phyloP scores from a whole-genome alignment of 2,797 vertebrate species.

The Pteropus rufus region DNA sequence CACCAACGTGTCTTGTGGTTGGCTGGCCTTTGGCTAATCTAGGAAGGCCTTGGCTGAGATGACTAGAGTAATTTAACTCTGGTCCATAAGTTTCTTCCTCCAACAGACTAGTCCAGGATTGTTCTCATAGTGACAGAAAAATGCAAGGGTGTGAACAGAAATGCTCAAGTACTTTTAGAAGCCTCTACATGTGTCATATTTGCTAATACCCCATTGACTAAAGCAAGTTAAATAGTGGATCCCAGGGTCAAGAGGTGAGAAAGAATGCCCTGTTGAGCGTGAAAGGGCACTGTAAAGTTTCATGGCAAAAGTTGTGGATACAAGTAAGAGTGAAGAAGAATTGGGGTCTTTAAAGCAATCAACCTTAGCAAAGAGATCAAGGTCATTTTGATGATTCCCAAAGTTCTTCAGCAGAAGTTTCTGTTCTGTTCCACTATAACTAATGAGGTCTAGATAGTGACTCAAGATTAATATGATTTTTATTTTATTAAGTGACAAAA shows the following conservation, averaged over 20 bases:
- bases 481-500: constrained; percentile 35
- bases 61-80: constrained; percentile 3
- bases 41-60: background rate
- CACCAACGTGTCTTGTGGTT: background rate
- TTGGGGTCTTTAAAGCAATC: background rate
- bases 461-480: constrained; percentile 13
- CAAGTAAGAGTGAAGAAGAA: constrained; percentile 4
- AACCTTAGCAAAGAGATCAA: background rate
- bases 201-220: background rate
- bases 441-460: background rate
- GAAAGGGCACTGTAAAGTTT: background rate
- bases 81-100: background rate
- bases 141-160: background rate
- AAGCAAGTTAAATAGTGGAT: constrained; percentile 30
- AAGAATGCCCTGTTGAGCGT: background rate
- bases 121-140: background rate
- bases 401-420: constrained; percentile 2
- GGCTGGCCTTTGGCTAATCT: background rate
- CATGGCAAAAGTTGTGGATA: background rate
- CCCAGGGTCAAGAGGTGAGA: background rate
- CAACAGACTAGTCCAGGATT: background rate
- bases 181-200: background rate
- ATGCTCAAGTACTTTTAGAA: background rate
- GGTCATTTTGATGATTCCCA: constrained; percentile 34
- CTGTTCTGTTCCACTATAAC: constrained; percentile 25